Evolutionary conservation across 2,888 invertebrate species (phyloP).

Genomic region (Chrysina gloriosa): DNA sequence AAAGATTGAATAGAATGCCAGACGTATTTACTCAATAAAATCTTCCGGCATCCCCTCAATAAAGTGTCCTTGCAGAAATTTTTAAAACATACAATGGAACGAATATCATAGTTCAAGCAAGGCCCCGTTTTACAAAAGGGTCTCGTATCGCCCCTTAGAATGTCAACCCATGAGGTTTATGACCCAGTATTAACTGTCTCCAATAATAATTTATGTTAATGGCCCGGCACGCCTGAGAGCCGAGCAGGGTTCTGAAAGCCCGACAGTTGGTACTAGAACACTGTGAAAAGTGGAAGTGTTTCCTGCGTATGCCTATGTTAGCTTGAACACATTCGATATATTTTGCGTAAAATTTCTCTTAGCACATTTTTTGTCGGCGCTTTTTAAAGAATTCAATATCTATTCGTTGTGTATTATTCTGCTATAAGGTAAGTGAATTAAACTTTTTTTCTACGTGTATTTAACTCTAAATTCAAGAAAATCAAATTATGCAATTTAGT

Average conservation of each 20-base stretch:
- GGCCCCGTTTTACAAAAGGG: slow-evolving; percentile 39
- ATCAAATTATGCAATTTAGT: not conserved
- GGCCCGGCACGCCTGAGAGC: slow-evolving; percentile 58
- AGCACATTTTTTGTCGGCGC: not conserved
- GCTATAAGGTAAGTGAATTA: not conserved
- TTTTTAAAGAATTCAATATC: not conserved
- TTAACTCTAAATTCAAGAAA: no score
- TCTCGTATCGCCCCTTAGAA: slow-evolving; percentile 47
- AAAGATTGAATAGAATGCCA: not conserved
- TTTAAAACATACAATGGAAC: slow-evolving; percentile 48
- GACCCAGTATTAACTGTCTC: slow-evolving; percentile 71
- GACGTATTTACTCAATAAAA: slow-evolving; percentile 18
- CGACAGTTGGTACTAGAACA: slow-evolving; percentile 63
- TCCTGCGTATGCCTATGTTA: slow-evolving; percentile 28
- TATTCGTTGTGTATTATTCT: no score
- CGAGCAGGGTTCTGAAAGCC: slow-evolving; percentile 57
- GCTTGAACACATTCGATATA: slow-evolving; percentile 22
- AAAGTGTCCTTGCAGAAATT: slow-evolving; percentile 44
- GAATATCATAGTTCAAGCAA: not conserved
- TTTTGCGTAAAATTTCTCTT: slow-evolving; percentile 4
- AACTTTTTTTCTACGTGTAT: no score
- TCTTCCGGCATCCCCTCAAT: slow-evolving; percentile 13
- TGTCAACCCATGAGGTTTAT: slow-evolving; percentile 62
- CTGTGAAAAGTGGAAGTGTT: slow-evolving; percentile 60
- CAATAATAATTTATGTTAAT: slow-evolving; percentile 71